Percentiles rank a stretch among this genome's conserved stretches.
These are phyloP conservation scores for Sialis lutaria DNA, from an alignment of 2,888 invertebrate genomes.

Conservation along the genomic window DNA sequence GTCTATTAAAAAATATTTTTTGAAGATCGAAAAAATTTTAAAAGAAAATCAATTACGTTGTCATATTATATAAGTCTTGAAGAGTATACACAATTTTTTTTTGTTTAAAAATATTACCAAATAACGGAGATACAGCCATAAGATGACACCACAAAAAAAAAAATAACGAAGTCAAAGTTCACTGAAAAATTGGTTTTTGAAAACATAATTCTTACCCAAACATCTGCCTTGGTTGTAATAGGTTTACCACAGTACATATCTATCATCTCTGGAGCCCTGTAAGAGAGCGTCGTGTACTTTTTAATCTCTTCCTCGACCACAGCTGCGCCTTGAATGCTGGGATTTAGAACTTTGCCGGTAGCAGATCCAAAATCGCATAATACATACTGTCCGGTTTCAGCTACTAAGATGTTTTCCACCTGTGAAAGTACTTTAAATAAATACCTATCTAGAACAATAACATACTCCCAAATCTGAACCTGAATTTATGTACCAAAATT, in stretches of 20 bases:
- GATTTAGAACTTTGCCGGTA: constrained; percentile 61
- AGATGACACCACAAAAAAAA: too few relatives aligned
- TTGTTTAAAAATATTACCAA: too few relatives aligned
- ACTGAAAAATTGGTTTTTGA: too few relatives aligned
- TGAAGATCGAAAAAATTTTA: too few relatives aligned
- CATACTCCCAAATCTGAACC: too few relatives aligned
- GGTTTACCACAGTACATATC: constrained; percentile 70
- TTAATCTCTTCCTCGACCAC: constrained; percentile 71
- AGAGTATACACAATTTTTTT: too few relatives aligned
- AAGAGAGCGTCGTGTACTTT: constrained; percentile 77
- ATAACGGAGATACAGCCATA: too few relatives aligned
- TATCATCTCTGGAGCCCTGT: constrained; percentile 86
- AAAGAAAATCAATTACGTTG: too few relatives aligned
- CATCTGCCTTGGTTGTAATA: constrained; percentile 75
- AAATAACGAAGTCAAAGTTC: too few relatives aligned
- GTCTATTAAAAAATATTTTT: neutral
- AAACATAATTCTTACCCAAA: constrained; percentile 44
- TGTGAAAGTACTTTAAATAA: constrained; percentile 18
- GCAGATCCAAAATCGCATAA: constrained; percentile 91
- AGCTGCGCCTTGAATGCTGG: constrained; percentile 44
- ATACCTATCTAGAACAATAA: too few relatives aligned
- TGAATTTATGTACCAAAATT: too few relatives aligned
- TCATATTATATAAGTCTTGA: too few relatives aligned
- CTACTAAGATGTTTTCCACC: constrained; percentile 77
- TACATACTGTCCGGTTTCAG: constrained; percentile 64